Base-by-base conservation (phyloP, 2,888 invertebrate genomes). In the Leptopilina drosophilae region DNA sequence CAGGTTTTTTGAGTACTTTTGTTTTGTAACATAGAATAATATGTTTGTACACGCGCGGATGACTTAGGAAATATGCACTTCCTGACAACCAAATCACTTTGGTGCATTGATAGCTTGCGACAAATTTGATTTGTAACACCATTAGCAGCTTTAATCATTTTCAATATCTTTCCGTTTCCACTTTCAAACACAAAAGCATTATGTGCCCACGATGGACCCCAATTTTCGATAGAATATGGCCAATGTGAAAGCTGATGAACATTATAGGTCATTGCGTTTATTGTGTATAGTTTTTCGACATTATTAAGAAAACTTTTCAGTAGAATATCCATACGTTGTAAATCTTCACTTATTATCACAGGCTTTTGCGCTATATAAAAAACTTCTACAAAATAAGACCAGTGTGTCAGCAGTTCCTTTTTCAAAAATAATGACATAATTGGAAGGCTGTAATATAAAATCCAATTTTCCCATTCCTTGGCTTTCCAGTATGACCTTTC, bases 401-500 rank as follows among this genome's bases (percentile, higher is more conserved):
- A 59, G 69, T 82, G 78, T 11, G 76, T 56, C 40, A 79, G 65
- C 77, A 81, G 78, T 65, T 82, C 80, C 40, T 76, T 53, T 56
- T 76, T 67, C 26, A 80, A 20, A 14, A 81, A 53, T 9, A 62
- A 64, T 9, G 26, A 40, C n/a, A 82, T 77, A 80, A 78, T 79
- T 7, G 77, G 66, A 12, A 81, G 12, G 26, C 67, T 67, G 46
- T 78, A 82, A 26, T 59, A 81, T 12, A 82, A 26, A 12, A 82
- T 26, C 20, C 20, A 20, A 20, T 20, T 20, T 20, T 20, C 20
- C 20, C 20, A 20, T 20, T 20, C 20, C 20, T 80, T 80, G 33
- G 81, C 81, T 73, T 81, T 83, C 80, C 80, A 80, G 4, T 77
- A 59, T 15, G 69, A 73, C 73, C 77, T n/a, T 53, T 79, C 59